A percentile compares a stretch with the other conserved stretches of the same genome.
These are phyloP conservation scores for Drosophila sordidapex DNA, from an alignment of 2,888 invertebrate genomes.

Conservation along the genomic window DNA sequence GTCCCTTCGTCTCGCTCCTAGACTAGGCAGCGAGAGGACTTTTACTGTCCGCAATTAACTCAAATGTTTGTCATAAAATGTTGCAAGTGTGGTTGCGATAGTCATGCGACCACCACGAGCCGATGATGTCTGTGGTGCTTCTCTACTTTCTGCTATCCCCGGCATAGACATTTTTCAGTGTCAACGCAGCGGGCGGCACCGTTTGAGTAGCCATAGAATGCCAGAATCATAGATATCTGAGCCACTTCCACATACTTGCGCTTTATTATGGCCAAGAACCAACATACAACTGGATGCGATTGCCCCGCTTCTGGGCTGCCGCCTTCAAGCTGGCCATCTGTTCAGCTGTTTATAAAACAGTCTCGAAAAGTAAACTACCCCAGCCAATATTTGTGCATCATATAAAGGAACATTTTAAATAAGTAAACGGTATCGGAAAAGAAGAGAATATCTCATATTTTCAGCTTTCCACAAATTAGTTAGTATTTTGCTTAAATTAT, in stretches of 20 bases:
- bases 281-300: constrained; percentile 37
- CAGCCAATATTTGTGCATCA: background rate
- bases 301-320: background rate
- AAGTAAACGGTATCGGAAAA: background rate
- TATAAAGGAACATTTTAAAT: background rate
- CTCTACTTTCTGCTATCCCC: constrained; percentile 13
- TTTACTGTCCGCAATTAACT: constrained; percentile 74
- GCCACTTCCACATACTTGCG: constrained; percentile 51
- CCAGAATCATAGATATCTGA: constrained; percentile 49
- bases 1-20: constrained; percentile 37
- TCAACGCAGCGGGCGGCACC: constrained; percentile 75
- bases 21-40: constrained; percentile 23
- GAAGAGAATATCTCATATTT: background rate
- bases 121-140: background rate
- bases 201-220: constrained; percentile 62
- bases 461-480: background rate
- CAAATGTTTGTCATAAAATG: constrained; percentile 79
- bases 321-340: background rate
- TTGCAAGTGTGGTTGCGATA: constrained; percentile 55
- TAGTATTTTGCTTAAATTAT: too few species aligned
- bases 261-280: constrained; percentile 66
- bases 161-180: constrained; percentile 71
- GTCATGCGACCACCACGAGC: constrained; percentile 38
- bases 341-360: background rate
- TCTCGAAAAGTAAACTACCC: background rate